Base-by-base conservation (phyloP, 1,140 invertebrate genomes). In the Tetranychus urticae region DNA sequence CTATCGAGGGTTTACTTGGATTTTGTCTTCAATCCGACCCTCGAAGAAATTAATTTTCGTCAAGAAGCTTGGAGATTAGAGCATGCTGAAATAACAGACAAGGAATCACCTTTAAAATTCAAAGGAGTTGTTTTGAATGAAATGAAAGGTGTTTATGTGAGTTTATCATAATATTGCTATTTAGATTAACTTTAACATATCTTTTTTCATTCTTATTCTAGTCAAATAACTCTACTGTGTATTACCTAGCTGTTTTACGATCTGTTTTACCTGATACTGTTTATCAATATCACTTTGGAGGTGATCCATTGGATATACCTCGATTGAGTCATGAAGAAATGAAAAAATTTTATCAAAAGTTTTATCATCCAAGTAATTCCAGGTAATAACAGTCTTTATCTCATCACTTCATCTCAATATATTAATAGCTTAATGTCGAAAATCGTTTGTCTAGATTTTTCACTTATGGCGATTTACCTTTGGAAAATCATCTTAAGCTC, bases 51-150 rank as follows among this genome's bases (percentile, higher is more conserved):
- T 37, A 88, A 94, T 74, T 94, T 94, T 68, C 72, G 73, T 35
- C 88, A 94, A 75, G 91, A 97, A 76, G 91, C 90, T 1, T 96
- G 89, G 89, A 77, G 91, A 65, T 75, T 96, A 34, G 90, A 96
- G 69, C 82, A 92, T 71, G 73, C 77, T 12, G 79, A 89, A 55
- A 64, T 83, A 8, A 75, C 81, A 14, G 81, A 94, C 69, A 74
- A 76, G 63, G 77, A 76, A 0, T 85, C 85, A 0, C 79, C 83
- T 4, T 78, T 92, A 52, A 76, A 45, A 58, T 45, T 94, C 55
- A 94, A 94, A 76, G 91, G 90, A 13, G 86, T 97, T 10, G 91
- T 96, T 2, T 94, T 88, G 68, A 97, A 97, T 75, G 91, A 97
- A 76, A 96, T 97, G 90, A 97, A 97, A 73, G 91, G 91, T 5